Evolutionary conservation across 2,113 vertebrate genomes (phyloP).

Genomic region (Paracanthobrama guichenoti): DNA sequence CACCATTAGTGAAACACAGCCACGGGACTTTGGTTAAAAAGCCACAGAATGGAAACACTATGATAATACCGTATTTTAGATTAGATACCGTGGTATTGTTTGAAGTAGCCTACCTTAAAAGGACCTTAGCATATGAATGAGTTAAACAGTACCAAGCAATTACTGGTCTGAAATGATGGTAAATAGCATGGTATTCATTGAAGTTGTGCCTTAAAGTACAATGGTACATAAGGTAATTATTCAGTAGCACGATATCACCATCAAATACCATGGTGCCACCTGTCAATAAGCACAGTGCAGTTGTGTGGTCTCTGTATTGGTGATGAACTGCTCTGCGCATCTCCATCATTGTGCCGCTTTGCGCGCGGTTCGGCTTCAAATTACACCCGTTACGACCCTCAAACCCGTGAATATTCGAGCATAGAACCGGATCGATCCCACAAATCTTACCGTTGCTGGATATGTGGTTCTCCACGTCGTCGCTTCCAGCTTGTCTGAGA

Average conservation of each 20-base stretch:
- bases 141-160: neutral
- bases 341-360: neutral
- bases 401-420: neutral
- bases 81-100: neutral
- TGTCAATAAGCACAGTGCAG: slow-evolving; percentile 11
- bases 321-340: slow-evolving; percentile 8
- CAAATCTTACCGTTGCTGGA: slow-evolving; percentile 82
- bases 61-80: neutral
- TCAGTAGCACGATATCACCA: neutral
- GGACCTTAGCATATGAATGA: neutral
- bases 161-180: too few species aligned
- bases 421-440: neutral
- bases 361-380: neutral
- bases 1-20: neutral
- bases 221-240: neutral
- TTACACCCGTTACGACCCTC: neutral
- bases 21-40: neutral
- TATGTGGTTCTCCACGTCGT: slow-evolving; percentile 82
- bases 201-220: neutral
- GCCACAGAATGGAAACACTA: neutral
- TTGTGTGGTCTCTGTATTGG: neutral
- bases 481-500: slow-evolving; percentile 77
- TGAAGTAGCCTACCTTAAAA: neutral
- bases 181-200: neutral
- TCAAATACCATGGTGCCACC: neutral